Base-by-base conservation (phyloP, 2,113 vertebrate genomes). In the Microcebus tavaratra region DNA sequence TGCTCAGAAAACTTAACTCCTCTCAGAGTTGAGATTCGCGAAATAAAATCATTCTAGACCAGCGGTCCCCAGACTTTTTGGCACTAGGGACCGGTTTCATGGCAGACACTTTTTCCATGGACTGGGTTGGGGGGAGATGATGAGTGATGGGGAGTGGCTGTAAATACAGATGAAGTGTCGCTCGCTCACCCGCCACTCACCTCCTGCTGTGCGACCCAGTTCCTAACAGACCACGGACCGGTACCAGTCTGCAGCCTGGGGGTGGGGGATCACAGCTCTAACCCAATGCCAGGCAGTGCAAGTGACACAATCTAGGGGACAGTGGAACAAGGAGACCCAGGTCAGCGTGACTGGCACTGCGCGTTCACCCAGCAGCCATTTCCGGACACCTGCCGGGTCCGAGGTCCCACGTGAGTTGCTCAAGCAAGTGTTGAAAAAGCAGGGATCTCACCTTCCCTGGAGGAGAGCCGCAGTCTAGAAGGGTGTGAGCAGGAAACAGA, bases 341-440 rank as follows among this genome's bases (percentile, higher is more conserved):
- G 29, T 4, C n/a, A 27, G 13, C 0, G 0, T 11, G 42, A 27
- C 2, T 4, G 1, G 1, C 0, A 1, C 11, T 1, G 10, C n/a
- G 23, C 6, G 25, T 10, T 21, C 34, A 7, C 3, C 31, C 2
- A 1, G 23, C 45, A n/a, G 6, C 13, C 8, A 2, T 11, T 57
- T 27, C n/a, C 39, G 27, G 59, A 48, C 1, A 4, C 4, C 25
- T 34, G 23, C 48, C 17, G 18, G 59, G 67, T 55, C 18, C 42
- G 7, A 2, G 25, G 57, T 57, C 10, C 45, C 63, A 1, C 1
- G 48, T 3, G n/a, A 29, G 12, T 34, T 31, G 11, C 8, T 4
- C n/a, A 70, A 25, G 29, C 14, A 11, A 15, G 12, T 23, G 15
- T 6, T 21, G 31, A 39, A 25, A 39, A 31, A 55, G 87, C 14